Percentiles rank a stretch among this genome's conserved stretches.
These are phyloP conservation scores for Urosaurus nigricauda DNA, from an alignment of 2,797 vertebrate genomes.

Conservation along the genomic window DNA sequence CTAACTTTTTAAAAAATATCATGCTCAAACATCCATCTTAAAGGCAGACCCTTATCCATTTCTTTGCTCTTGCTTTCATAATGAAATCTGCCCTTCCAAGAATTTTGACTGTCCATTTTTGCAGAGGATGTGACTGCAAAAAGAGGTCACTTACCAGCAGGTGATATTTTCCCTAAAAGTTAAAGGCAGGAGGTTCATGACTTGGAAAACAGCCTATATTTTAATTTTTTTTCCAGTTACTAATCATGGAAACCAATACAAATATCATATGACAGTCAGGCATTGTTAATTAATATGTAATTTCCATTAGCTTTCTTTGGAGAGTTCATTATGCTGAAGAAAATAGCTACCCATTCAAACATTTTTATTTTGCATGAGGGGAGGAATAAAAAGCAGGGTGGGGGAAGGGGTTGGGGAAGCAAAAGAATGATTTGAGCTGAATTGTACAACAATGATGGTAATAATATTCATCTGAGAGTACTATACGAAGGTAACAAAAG, in stretches of 20 bases:
- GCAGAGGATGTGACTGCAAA: constrained; percentile 10
- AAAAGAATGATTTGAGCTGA: constrained; percentile 60
- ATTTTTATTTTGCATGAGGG: constrained; percentile 53
- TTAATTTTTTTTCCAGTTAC: background rate
- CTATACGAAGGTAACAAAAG: constrained; percentile 67
- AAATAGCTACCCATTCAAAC: constrained; percentile 67
- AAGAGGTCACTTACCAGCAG: background rate
- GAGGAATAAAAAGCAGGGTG: background rate
- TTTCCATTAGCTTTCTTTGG: constrained; percentile 61
- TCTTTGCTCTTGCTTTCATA: constrained; percentile 3
- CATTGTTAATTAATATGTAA: constrained; percentile 62
- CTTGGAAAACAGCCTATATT: constrained; percentile 42
- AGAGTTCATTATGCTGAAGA: constrained; percentile 61
- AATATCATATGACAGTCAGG: constrained; percentile 55
- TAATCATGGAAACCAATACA: constrained; percentile 39
- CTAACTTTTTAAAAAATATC: background rate
- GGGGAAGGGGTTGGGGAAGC: constrained; percentile 17
- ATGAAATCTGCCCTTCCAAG: background rate
- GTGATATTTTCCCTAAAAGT: background rate
- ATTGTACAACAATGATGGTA: constrained; percentile 60
- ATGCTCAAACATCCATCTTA: background rate
- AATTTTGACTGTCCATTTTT: constrained; percentile 27
- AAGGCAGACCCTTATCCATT: background rate
- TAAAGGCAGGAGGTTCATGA: background rate
- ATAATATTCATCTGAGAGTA: constrained; percentile 69